These are phyloP conservation scores for Drosophila borborema DNA, from an alignment of 2,888 invertebrate species.

Conservation along the genomic window DNA sequence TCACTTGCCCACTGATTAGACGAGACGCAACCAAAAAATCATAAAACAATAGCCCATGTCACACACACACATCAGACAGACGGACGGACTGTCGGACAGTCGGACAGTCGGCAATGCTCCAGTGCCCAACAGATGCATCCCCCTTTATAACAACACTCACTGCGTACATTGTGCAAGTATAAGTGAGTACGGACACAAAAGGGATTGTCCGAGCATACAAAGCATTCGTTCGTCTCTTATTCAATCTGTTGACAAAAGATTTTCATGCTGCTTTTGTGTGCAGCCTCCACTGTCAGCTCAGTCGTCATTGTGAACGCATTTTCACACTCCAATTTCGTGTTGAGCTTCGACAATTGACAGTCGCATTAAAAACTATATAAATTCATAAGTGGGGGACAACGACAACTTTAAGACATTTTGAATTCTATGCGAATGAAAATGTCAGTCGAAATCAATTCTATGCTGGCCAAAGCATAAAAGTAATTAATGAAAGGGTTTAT, in stretches of 20 bases:
- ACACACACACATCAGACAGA: constrained; percentile 27
- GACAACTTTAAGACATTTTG: constrained; percentile 22
- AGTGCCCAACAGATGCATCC: constrained; percentile 59
- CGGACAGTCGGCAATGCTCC: constrained; percentile 60
- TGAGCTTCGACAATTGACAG: constrained; percentile 46
- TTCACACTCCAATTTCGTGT: constrained; percentile 78
- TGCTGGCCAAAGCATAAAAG: constrained; percentile 17
- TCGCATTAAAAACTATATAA: constrained; percentile 31
- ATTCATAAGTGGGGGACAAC: constrained; percentile 39
- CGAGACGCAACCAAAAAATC: constrained; percentile 50
- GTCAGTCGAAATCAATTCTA: constrained; percentile 48
- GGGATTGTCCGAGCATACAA: constrained; percentile 62
- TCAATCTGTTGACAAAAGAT: constrained; percentile 72
- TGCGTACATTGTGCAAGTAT: constrained; percentile 11
- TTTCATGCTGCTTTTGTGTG: constrained; percentile 60
- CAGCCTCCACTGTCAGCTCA: constrained; percentile 22
- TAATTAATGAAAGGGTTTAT: constrained; percentile 40
- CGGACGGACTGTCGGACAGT: constrained; percentile 13
- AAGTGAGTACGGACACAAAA: constrained; percentile 30
- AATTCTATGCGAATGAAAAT: constrained; percentile 30
- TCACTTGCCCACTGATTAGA: constrained; percentile 77
- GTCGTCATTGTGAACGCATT: constrained; percentile 69
- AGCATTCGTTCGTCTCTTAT: constrained; percentile 57
- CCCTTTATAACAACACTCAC: constrained; percentile 16
- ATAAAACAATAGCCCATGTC: constrained; percentile 55